A percentile compares a stretch with the other conserved stretches of the same genome.
These are phyloP conservation scores for Corythaixoides concolor DNA, from an alignment of 2,113 vertebrate genomes.

Conservation along the genomic window DNA sequence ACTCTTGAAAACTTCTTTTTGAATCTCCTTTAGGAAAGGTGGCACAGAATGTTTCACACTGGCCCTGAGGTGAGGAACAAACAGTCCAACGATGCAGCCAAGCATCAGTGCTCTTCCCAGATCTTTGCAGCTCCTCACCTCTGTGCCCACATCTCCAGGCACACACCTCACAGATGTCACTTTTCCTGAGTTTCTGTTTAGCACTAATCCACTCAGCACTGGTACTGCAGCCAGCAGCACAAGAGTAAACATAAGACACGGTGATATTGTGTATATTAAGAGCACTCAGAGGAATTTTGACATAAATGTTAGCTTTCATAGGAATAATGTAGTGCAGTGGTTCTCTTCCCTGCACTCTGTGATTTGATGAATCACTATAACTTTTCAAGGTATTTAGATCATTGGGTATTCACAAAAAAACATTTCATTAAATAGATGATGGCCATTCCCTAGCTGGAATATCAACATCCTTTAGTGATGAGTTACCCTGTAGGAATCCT, in stretches of 20 bases:
- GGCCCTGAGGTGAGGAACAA: background rate
- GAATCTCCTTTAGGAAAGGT: background rate
- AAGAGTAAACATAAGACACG: background rate
- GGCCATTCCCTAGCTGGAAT: background rate
- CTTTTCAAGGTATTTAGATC: background rate
- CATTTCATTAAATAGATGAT: background rate
- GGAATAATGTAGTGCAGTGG: background rate
- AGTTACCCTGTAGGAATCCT: background rate
- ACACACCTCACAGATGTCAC: fast-evolving
- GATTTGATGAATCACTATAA: background rate
- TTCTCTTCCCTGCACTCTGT: background rate
- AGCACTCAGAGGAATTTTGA: background rate
- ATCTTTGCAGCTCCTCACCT: background rate
- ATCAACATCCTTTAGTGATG: background rate
- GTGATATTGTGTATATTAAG: background rate
- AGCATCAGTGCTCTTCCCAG: background rate
- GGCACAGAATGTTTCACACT: background rate
- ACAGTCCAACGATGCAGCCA: background rate
- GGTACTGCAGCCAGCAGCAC: background rate
- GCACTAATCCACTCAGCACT: fast-evolving
- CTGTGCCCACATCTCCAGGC: background rate
- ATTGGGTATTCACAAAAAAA: background rate
- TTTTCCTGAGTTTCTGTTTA: background rate
- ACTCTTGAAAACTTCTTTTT: background rate
- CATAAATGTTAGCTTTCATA: background rate